Conservation (phyloP, 2,888 invertebrate genomes). For the Aleiodes testaceus region DNA sequence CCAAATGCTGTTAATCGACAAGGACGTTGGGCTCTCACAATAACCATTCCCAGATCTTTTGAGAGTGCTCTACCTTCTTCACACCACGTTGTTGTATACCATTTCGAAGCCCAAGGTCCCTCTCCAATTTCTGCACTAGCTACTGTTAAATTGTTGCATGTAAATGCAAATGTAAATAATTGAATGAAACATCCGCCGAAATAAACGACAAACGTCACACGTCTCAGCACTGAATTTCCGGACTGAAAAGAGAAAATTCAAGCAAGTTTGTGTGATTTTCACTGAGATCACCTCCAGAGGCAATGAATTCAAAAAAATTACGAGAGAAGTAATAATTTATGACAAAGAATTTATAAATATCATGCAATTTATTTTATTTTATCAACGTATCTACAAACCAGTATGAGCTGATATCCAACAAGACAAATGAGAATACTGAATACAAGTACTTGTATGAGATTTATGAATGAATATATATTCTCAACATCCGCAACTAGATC, state of each 20-base stretch:
- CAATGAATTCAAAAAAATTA: no score
- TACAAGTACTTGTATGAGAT: constrained; percentile 50
- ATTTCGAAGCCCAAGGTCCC: constrained; percentile 38
- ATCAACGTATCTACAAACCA: constrained; percentile 43
- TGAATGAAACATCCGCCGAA: constrained; percentile 45
- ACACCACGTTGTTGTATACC: constrained; percentile 38
- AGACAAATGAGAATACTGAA: constrained; percentile 54
- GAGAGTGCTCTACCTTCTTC: constrained; percentile 31
- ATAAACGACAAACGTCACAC: constrained; percentile 43
- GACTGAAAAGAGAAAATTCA: constrained; percentile 44
- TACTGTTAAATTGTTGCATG: constrained; percentile 48
- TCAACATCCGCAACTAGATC: constrained; percentile 48
- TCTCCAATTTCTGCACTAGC: constrained; percentile 42
- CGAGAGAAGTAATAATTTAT: no score
- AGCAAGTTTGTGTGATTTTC: no score
- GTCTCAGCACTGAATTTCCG: constrained; percentile 35
- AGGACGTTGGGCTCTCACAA: constrained; percentile 47
- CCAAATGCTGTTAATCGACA: constrained; percentile 53
- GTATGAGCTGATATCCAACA: constrained; percentile 53
- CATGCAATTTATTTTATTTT: no score
- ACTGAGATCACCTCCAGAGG: no score
- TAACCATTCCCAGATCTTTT: constrained; percentile 48
- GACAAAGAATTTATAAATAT: no score
- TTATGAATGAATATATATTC: constrained; percentile 46
- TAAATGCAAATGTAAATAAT: constrained; percentile 49